Evolutionary conservation across 2,888 invertebrate species (phyloP), one percentile per base, ranked within the genome.

Genomic region (Nemoura dubitans): DNA sequence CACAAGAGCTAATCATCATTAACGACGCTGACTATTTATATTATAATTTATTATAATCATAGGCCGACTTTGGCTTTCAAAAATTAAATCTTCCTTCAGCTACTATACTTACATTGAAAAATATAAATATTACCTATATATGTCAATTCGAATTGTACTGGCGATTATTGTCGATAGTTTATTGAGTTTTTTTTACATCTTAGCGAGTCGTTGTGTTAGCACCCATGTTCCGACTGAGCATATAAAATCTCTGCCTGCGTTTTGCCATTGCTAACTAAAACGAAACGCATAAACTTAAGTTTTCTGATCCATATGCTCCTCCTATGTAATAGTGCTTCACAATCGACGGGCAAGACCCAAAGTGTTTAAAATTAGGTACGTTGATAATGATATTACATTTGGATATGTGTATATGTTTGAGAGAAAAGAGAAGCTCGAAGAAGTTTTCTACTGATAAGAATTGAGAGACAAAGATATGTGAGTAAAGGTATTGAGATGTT

Each of bases 61-160:
- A 59, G 59, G 59, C 59, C 59, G 59, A 59, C 21, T 3, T 59
- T 59, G 59, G 16, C 59, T 10, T 59, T 59, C 59, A 59, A 16
- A 21, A 59, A 59, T 3, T 3, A 59, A 59, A 21, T 16, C 59
- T 59, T 59, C 21, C 59, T 16, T 14, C 21, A 59, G 59, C 59
- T 59, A 59, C 10, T 59, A 21, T 36, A 36, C 36, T 21, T 59
- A 59, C 59, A 21, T 59, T 59, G 59, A 59, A 59, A 59, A 59
- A 59, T 59, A 59, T 59, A 59, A 59, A 59, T 59, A 21, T 59
- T 10, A 59, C 14, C 3, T 21, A 14, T 59, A n/a, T n/a, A n/a
- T n/a, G n/a, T n/a, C n/a, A 59, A 59, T 59, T 59, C 59, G 59
- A 59, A 59, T 59, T 59, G 59, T 59, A 59, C 59, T 59, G 59